Conservation (phyloP, 2,113 vertebrate species). For the Rhinogobius similis region DNA sequence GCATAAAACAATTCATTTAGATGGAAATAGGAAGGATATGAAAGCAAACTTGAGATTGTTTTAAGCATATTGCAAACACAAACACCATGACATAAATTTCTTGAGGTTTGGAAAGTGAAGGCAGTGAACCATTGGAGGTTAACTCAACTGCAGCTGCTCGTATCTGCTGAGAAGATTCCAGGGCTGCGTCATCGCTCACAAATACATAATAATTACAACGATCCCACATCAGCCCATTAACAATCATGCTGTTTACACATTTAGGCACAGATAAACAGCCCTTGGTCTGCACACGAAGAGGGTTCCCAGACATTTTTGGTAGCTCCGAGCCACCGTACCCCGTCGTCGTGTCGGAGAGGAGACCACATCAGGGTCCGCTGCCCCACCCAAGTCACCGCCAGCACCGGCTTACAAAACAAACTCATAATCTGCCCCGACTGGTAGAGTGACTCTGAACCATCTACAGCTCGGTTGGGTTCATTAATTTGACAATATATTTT, state of each 20-base stretch:
- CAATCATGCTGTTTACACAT: slow-evolving; percentile 26
- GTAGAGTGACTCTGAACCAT: too few relatives aligned
- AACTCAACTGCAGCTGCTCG: too few relatives aligned
- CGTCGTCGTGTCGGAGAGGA: slow-evolving; percentile 54
- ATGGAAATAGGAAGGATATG: too few relatives aligned
- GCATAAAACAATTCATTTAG: too few relatives aligned
- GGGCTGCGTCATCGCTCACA: slow-evolving; percentile 42
- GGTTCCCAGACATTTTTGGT: slow-evolving; percentile 60
- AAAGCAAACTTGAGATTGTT: too few relatives aligned
- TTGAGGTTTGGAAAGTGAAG: slow-evolving; percentile 47
- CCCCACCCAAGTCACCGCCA: slow-evolving; percentile 63
- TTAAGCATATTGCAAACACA: slow-evolving; percentile 5
- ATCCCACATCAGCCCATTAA: slow-evolving; percentile 32
- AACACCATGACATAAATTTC: slow-evolving; percentile 26
- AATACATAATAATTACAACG: slow-evolving; percentile 55
- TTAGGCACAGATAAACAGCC: slow-evolving; percentile 6
- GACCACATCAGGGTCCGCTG: slow-evolving; percentile 63
- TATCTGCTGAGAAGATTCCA: slow-evolving; percentile 50
- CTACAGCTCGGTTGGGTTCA: too few relatives aligned
- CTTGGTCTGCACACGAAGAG: neutral
- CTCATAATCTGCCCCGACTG: too few relatives aligned
- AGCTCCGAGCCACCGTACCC: slow-evolving; percentile 48
- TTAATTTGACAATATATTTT: too few relatives aligned
- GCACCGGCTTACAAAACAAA: slow-evolving; percentile 26
- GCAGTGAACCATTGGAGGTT: slow-evolving; percentile 40